Conservation (phyloP, 2,888 invertebrate genomes). For the Autographa gamma region DNA sequence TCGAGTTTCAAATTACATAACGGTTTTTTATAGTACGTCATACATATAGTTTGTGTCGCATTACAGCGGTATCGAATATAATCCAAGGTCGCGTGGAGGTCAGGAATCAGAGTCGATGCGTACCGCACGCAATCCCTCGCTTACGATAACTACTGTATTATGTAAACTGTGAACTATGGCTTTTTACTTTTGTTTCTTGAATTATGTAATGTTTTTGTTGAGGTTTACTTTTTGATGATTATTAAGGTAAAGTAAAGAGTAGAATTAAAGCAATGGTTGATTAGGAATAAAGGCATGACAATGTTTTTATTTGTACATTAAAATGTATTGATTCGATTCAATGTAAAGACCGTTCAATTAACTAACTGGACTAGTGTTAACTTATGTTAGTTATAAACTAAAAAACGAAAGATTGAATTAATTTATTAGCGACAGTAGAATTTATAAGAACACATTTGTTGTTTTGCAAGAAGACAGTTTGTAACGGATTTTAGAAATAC, state of each 20-base stretch:
- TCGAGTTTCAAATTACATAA: not conserved
- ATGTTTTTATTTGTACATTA: too few relatives aligned
- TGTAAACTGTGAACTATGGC: conserved; percentile 8
- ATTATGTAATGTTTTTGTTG: not conserved
- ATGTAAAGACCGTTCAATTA: too few relatives aligned
- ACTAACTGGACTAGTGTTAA: too few relatives aligned
- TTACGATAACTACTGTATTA: conserved; percentile 34
- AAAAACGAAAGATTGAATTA: too few relatives aligned
- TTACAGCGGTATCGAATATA: conserved; percentile 23
- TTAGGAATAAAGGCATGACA: too few relatives aligned
- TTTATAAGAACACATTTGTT: not conserved
- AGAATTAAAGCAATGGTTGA: too few relatives aligned
- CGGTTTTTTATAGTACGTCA: not conserved
- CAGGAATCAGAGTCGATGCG: conserved; percentile 21
- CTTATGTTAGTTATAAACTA: too few relatives aligned
- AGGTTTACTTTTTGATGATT: not conserved
- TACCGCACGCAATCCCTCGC: conserved; percentile 51
- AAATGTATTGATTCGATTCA: too few relatives aligned
- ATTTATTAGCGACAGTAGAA: too few relatives aligned
- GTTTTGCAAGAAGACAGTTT: not conserved
- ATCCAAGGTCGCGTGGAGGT: conserved; percentile 45
- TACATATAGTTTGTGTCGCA: conserved; percentile 22
- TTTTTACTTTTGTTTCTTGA: conserved; percentile 27
- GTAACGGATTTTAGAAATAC: not conserved
- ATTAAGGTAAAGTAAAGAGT: too few relatives aligned